A percentile compares a stretch with the other conserved stretches of the same genome.
These are phyloP conservation scores for Argopecten irradians DNA, from an alignment of 1,140 invertebrate genomes.

Conservation along the genomic window DNA sequence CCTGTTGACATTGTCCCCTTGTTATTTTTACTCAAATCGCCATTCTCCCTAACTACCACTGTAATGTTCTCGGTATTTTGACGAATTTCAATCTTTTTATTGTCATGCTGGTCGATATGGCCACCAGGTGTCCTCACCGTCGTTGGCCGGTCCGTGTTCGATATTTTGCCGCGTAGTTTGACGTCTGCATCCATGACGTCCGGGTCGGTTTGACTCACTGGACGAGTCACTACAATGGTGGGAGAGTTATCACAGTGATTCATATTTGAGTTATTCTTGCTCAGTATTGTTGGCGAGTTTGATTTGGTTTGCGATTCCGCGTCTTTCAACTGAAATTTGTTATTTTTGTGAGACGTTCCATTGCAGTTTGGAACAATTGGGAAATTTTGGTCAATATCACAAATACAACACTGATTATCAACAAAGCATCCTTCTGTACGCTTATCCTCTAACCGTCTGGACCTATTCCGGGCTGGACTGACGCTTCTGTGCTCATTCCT, in stretches of 20 bases:
- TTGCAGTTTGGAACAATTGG: conserved; percentile 21
- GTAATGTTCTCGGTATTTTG: background rate
- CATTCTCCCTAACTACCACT: background rate
- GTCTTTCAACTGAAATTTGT: background rate
- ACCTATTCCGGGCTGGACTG: background rate
- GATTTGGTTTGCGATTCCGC: conserved; percentile 7
- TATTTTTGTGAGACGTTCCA: background rate
- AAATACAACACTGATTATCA: background rate
- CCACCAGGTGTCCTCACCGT: conserved; percentile 1
- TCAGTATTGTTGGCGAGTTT: conserved; percentile 10
- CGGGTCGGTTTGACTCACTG: conserved; percentile 5
- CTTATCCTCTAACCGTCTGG: conserved; percentile 7
- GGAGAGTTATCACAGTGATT: conserved; percentile 24
- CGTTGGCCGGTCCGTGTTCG: conserved; percentile 19
- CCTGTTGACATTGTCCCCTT: background rate
- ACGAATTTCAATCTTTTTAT: conserved; percentile 18
- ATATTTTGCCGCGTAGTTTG: background rate
- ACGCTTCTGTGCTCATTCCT: background rate
- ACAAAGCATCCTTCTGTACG: background rate
- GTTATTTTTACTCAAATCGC: background rate
- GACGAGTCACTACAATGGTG: conserved; percentile 26
- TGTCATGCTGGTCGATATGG: background rate
- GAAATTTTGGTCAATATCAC: conserved; percentile 16
- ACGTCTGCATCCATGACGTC: background rate
- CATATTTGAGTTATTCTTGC: background rate